Conservation (phyloP, 2,888 invertebrate species). For the Calliopum simillimum region DNA sequence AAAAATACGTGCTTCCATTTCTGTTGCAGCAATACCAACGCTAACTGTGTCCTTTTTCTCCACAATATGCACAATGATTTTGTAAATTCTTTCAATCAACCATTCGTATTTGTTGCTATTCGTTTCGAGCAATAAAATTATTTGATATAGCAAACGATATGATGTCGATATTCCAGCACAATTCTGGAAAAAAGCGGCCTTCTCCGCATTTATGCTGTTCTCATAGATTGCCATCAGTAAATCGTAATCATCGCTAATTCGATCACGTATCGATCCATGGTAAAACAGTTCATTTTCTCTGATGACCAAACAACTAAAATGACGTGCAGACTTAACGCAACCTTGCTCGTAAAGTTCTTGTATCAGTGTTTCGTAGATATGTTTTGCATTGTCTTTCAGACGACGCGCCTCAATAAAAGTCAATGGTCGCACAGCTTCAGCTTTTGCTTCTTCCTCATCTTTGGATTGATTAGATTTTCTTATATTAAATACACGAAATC, state of each 20-base stretch:
- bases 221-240: constrained; percentile 54
- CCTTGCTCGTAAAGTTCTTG: constrained; percentile 56
- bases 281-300: constrained; percentile 51
- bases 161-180: constrained; percentile 47
- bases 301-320: constrained; percentile 51
- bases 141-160: constrained; percentile 53
- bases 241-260: constrained; percentile 49
- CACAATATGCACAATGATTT: constrained; percentile 49
- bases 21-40: constrained; percentile 48
- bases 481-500: too few species aligned
- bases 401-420: constrained; percentile 52
- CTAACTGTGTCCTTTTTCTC: constrained; percentile 43
- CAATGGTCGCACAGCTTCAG: constrained; percentile 18
- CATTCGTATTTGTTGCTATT: constrained; percentile 53
- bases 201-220: constrained; percentile 55
- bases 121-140: constrained; percentile 50
- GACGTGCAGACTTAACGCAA: constrained; percentile 54
- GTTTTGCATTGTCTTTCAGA: constrained; percentile 36
- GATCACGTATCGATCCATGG: constrained; percentile 50
- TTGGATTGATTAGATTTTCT: too few species aligned
- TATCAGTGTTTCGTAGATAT: constrained; percentile 54
- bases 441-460: too few species aligned
- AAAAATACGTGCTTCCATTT: constrained; percentile 56
- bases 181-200: constrained; percentile 44
- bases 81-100: constrained; percentile 51